phyloP scores from a whole-genome alignment of 2,888 invertebrate species.

The Dysmachus trigonus region DNA sequence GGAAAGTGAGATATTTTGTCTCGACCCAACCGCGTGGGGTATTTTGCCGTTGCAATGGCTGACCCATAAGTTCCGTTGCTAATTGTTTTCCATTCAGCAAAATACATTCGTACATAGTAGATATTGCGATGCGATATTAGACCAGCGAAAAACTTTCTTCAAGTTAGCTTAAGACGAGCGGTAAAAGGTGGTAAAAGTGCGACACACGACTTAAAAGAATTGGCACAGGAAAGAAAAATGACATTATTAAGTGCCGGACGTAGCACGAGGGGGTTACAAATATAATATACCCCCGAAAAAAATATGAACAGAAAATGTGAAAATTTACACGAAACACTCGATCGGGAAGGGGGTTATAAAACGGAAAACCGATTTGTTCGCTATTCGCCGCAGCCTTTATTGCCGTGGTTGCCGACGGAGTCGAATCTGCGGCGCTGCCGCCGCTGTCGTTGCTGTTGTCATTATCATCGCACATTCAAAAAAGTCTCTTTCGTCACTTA shows the following conservation, averaged over 20 bases:
- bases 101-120: background rate
- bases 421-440: background rate
- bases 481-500: constrained; percentile 42
- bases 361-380: background rate
- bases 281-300: background rate
- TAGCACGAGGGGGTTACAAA: background rate
- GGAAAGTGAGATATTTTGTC: background rate
- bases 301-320: background rate
- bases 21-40: background rate
- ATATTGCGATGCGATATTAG: background rate
- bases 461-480: constrained; percentile 14
- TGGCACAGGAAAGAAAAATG: background rate
- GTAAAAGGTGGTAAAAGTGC: background rate
- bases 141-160: background rate
- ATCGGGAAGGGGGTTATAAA: background rate
- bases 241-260: constrained; percentile 10
- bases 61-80: background rate
- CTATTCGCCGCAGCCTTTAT: background rate
- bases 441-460: constrained; percentile 6
- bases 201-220: background rate
- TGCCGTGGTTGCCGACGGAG: background rate
- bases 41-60: background rate
- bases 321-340: background rate
- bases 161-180: background rate
- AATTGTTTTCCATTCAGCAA: background rate